Base-by-base conservation (phyloP, 2,888 invertebrate genomes). In the Ochropleura leucogaster region DNA sequence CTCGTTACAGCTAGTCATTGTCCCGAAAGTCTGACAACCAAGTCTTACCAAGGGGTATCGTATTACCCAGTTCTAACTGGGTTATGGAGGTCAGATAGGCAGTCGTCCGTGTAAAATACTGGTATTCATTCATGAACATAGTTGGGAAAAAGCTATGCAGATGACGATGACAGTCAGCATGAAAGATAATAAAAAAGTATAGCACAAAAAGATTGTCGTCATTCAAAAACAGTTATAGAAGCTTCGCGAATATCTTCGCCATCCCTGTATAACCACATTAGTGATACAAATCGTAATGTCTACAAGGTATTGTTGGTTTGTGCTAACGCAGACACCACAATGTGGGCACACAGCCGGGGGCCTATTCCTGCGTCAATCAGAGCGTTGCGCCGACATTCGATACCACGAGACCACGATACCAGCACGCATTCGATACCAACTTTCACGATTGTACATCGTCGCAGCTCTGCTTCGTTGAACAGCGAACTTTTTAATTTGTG, bases 311-410 rank as follows among this genome's bases (percentile, higher is more conserved):
- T 83, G 80, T 74, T 71, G 65, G 70, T 68, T 70, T 68, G 80
- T 49, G 60, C 64, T 62, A 83, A 47, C 44, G 66, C 40, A 53
- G 83, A 66, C 74, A 81, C 74, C 70, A 81, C 70, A 75, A 72
- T 78, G 72, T 71, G 72, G 63, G 53, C 63, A 68, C 79, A 65
- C 68, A 67, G 72, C 64, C 68, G 65, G 68, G 59, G 71, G 79
- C 79, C 85, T 83, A 85, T 86, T 86, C 81, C 83, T 74, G 78
- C 78, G 88, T 90, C 91, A 90, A 90, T 91, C 90, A 91, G 89
- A 91, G 87, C 89, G 86, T 78, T 80, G 77, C 70, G 70, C 71
- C 72, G 89, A 85, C 72, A 91, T 83, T 77, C 62, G 88, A 91
- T 88, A 90, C 72, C 59, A 72, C 80, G 84, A 91, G 87, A 90